These are phyloP conservation scores for Globicephala melas DNA, from an alignment of 2,113 vertebrate genomes.

Conservation along the genomic window DNA sequence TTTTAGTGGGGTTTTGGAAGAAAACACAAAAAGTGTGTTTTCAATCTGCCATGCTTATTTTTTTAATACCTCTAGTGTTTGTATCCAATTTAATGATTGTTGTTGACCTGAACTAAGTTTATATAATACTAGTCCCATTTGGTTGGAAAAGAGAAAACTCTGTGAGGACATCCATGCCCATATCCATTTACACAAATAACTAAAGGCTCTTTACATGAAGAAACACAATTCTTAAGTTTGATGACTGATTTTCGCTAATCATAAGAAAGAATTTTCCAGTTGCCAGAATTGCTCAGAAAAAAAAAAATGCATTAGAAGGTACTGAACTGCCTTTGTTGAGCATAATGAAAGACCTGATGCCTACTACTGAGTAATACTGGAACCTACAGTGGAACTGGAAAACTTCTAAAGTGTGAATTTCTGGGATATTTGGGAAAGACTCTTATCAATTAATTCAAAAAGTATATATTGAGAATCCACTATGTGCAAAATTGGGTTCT, in stretches of 20 bases:
- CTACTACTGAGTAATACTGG: neutral
- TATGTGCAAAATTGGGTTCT: neutral
- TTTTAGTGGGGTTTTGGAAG: neutral
- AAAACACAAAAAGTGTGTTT: neutral
- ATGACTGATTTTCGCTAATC: neutral
- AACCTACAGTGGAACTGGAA: neutral
- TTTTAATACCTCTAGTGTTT: neutral
- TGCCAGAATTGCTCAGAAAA: neutral
- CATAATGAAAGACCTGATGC: neutral
- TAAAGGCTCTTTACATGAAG: neutral
- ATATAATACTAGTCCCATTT: neutral
- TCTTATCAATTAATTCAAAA: neutral
- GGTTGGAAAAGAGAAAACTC: neutral
- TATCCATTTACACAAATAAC: neutral
- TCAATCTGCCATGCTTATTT: neutral
- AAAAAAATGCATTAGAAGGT: neutral
- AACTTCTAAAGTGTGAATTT: neutral
- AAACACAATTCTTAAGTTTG: neutral
- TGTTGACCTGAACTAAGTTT: neutral
- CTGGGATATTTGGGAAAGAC: neutral
- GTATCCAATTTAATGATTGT: neutral
- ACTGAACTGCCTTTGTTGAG: neutral
- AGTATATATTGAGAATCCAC: neutral
- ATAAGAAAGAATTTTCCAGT: neutral
- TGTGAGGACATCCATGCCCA: neutral